Base-by-base conservation (phyloP, 2,113 vertebrate genomes). In the Carassius gibelio region DNA sequence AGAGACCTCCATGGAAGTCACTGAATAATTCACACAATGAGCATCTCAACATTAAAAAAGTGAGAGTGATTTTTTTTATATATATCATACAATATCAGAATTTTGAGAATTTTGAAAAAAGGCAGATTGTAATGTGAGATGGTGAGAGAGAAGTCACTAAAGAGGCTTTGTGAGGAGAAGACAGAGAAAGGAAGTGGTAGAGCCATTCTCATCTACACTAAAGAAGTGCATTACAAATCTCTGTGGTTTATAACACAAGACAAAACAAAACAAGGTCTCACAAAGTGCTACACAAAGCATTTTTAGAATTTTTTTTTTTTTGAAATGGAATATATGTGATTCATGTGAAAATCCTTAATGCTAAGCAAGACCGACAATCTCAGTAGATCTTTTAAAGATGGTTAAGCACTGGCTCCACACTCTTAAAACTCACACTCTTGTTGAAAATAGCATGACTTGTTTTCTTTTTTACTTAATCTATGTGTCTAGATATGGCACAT, bases 111-210 rank as follows among this genome's bases (percentile, higher is more conserved):
- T 38, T 13, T 50, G 48, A 13, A 50, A 48, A 50, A 50, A 50
- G 48, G 48, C 48, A 50, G 48, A 5, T 13, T 45, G 10, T 23
- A 45, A 45, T 13, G 38, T 48, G 10, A 45, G 71, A 13, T 19
- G 17, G 21, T 13, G 71, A 14, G 11, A 3, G 48, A 50, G 48
- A 50, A 50, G 48, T 50, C 3, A 50, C 48, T 23, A 48, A 74
- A 79, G 19, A 71, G 42, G 42, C 42, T 42, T 42, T 38, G 17
- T 71, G 36, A 21, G 14, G 42, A 68, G 38, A 81, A 7, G 30
- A 75, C 15, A 72, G 15, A 50, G 61, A 69, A 55, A 61, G 71
- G 69, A 26, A 75, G 75, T 85, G 75, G 64, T 62, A 42, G 50
- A 64, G 75, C n/a, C 48, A 17, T 30, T 30, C 2, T 45, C 72